phyloP scores from a whole-genome alignment of 2,113 vertebrate genomes.

The Dasyurus viverrinus region DNA sequence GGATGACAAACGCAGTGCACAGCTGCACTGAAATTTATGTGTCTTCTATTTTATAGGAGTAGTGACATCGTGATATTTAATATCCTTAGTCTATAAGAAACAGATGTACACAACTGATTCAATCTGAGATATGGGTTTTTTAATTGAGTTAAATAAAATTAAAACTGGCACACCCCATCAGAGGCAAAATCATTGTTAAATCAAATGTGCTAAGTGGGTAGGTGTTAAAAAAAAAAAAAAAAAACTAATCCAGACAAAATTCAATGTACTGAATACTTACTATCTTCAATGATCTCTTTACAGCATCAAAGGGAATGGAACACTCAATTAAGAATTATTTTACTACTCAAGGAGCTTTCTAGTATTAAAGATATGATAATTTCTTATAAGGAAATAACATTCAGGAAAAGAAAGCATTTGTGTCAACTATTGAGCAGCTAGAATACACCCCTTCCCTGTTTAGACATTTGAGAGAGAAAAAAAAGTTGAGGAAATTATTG shows the following conservation, averaged over 20 bases:
- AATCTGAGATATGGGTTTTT: conserved; percentile 31
- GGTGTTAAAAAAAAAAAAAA: background rate
- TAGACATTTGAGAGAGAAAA: conserved; percentile 15
- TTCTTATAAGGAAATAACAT: conserved; percentile 12
- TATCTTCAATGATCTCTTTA: background rate
- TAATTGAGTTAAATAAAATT: conserved; percentile 31
- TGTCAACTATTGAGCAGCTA: background rate
- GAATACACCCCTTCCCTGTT: conserved; percentile 31
- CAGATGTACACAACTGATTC: conserved; percentile 12
- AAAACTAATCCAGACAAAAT: too few relatives aligned
- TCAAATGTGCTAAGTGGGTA: background rate
- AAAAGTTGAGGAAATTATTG: conserved; percentile 26
- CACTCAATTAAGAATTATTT: background rate
- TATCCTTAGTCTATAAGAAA: conserved; percentile 52
- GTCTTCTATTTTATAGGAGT: conserved; percentile 70
- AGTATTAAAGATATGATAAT: background rate
- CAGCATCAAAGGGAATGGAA: background rate
- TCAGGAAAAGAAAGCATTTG: conserved; percentile 9
- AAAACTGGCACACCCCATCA: background rate
- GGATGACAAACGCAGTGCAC: conserved; percentile 77
- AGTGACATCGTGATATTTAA: conserved; percentile 56
- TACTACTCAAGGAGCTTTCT: background rate
- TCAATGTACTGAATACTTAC: background rate
- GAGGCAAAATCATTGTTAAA: conserved; percentile 18
- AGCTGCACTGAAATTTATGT: conserved; percentile 78